Conservation (phyloP, 2,888 invertebrate genomes). For the Alcis repandata region DNA sequence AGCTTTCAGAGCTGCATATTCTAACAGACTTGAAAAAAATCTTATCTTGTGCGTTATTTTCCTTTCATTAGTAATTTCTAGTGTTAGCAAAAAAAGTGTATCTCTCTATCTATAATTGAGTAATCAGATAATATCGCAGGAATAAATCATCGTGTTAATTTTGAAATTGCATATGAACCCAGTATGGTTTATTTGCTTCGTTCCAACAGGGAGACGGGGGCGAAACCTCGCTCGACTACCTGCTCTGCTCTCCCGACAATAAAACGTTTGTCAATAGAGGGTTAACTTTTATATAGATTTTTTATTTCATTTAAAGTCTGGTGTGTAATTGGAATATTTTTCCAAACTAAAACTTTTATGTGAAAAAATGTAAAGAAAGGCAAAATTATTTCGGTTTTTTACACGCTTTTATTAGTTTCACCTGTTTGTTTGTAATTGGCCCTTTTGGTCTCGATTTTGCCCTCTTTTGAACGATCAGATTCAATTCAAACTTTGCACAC, state of each 20-base stretch:
- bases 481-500: too few relatives aligned
- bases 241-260: slow-evolving; percentile 70
- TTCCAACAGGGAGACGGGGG: slow-evolving; percentile 62
- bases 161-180: slow-evolving; percentile 61
- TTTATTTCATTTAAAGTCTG: slow-evolving; percentile 32
- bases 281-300: slow-evolving; percentile 55
- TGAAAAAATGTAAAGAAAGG: background rate
- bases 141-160: slow-evolving; percentile 56
- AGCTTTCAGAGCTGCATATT: too few relatives aligned
- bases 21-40: too few relatives aligned
- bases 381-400: background rate
- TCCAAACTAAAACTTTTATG: background rate
- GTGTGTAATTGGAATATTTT: background rate
- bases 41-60: too few relatives aligned
- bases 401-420: too few relatives aligned
- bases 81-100: too few relatives aligned
- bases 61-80: too few relatives aligned
- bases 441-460: background rate
- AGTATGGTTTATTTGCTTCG: slow-evolving; percentile 67
- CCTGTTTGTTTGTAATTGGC: slow-evolving; percentile 1
- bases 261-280: slow-evolving; percentile 73
- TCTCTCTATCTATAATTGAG: too few relatives aligned
- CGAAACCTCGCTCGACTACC: slow-evolving; percentile 78
- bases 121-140: slow-evolving; percentile 36
- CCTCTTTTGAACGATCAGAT: too few relatives aligned